Evolutionary conservation across 2,888 invertebrate species (phyloP), one percentile per base, ranked within the genome.

Genomic region (Protonemura montana): DNA sequence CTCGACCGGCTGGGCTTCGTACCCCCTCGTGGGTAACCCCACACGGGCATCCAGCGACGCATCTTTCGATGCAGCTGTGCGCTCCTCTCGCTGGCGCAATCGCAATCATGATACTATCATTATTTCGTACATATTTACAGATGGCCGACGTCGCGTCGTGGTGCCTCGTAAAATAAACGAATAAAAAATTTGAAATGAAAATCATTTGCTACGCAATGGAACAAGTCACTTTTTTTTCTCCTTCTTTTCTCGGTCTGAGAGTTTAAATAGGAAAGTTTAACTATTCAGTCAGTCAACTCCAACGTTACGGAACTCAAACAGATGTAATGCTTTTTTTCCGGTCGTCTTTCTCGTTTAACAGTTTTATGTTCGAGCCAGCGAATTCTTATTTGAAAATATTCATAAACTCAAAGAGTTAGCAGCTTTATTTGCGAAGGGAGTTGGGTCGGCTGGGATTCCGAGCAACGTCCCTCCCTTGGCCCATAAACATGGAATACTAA

Each of bases 201-300:
- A 59, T 59, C 59, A 59, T 59, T 41, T 59, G 59, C 59, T 59
- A 59, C 59, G 59, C 59, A 59, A 21, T 59, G 59, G 59, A 59
- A 59, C 59, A 59, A 59, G 59, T 59, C 7, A 59, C 59, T 10
- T 59, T 59, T 59, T 59, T 35, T 35, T 10, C 10, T 35, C 35
- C 35, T 35, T 59, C 59, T 59, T 59, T 59, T 59, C 59, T 59
- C 59, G 59, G 59, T 59, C 21, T 59, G 59, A 59, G 59, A 59
- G 59, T 59, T 59, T 59, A 59, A 59, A 59, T 59, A 59, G 59
- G 59, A 59, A 59, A 59, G 59, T 59, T 59, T 59, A 59, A 59
- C 59, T 59, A 59, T 59, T 59, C 59, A 59, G 59, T 59, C 59
- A 59, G 59, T 59, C 59, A 59, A 59, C 59, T 59, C n/a, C 59